Base-by-base conservation (phyloP, 2,113 vertebrate species). In the Dendrocopos noguchii region DNA sequence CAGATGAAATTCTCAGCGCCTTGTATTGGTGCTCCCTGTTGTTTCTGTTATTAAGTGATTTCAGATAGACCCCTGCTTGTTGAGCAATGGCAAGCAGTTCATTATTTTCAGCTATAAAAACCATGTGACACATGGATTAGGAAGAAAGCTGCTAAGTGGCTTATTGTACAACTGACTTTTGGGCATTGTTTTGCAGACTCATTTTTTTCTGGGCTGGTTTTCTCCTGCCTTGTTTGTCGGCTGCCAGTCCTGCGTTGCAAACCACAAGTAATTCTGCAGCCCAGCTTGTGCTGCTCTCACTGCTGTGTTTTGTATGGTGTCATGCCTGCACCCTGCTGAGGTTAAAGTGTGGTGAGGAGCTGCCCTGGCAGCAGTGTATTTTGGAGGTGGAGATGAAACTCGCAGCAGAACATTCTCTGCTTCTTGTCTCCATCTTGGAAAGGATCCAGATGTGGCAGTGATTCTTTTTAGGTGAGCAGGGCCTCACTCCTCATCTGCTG, bases 21-120 rank as follows among this genome's bases (percentile, higher is more conserved):
- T 82, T 80, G 68, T 80, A 75, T 63, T 79, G 44, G 79, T 83
- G 90, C 79, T 52, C 50, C 50, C 50, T 52, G 50, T 95, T 71
- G 19, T 93, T 94, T 88, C 84, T 81, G 77, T 87, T 92, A 89
- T 89, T 84, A 92, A 91, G 67, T 89, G 84, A 93, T 95, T 94
- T 88, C 73, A 80, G 42, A 96, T 80, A 91, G 85, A 66, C 27
- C 21, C 33, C 53, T 90, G 27, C 65, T 87, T 95, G 88, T 94
- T 95, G 84, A 90, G 88, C 83, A 93, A 57, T 28, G 74, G 57
- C 14, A 33, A 85, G 70, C 72, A 88, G 90, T 95, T 95, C 83
- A 95, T 95, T 93, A 90, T 94, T 96, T 91, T 94, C 94, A 95
- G 89, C 74, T 93, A 65, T 91, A 87, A 95, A 88, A 84, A 21